Base-by-base conservation (phyloP, 2,113 vertebrate species). In the Aegithalos caudatus region DNA sequence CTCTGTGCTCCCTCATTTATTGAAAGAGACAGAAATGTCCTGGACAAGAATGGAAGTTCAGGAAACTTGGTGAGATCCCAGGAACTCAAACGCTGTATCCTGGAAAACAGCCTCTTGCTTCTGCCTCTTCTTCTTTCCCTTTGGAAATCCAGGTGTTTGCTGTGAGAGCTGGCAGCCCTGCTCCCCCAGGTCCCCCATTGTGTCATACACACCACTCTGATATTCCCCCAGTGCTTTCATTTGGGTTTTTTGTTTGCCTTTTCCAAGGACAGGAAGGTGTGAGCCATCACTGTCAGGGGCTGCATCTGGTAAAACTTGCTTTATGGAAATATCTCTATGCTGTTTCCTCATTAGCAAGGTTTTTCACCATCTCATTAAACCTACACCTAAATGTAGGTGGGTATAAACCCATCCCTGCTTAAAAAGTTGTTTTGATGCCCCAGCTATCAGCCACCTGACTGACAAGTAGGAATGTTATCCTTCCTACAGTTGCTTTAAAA, bases 121-220 rank as follows among this genome's bases (percentile, higher is more conserved):
- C 81, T 89, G 73, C 44, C 27, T 57, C 51, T 14, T 20, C 12
- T 50, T 54, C 33, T 45, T 44, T 69, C 31, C 19, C 21, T 65
- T n/a, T 78, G 90, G 79, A 57, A 77, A 80, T 50, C 29, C 31
- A 33, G 1, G 0, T 1, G 1, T 50, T 78, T 45, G 58, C 67
- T 4, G 4, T 11, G 70, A n/a, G 70, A 24, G 50, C 60, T 80
- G 70, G 14, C 2, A 3, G 51, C 29, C 5, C 40, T 28, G 18
- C 56, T 65, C 6, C 37, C 28, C 62, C 6, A 0, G 11, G 4
- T 28, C 38, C 48, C 45, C 2, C 2, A 1, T 8, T 35, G 74
- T 35, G 58, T 22, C 69, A 11, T 5, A 2, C 35, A 54, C 33
- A 19, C 23, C 17, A 16, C n/a, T 57, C 72, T 25, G 24, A 12